phyloP scores from a whole-genome alignment of 1,140 invertebrate species.

The Muscidifurax raptorellus region DNA sequence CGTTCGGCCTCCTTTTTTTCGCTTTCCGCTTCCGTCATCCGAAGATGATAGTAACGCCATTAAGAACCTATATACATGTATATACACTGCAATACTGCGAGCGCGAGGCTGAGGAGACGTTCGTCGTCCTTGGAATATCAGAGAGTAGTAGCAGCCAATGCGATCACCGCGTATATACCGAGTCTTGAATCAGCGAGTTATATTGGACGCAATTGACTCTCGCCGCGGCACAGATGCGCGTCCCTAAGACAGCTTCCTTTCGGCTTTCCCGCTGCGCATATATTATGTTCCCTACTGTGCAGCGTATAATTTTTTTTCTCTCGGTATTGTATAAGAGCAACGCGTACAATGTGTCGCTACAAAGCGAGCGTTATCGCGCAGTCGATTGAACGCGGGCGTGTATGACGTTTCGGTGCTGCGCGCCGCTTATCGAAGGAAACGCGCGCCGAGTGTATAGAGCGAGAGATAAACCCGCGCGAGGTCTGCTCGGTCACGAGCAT shows the following conservation, averaged over 20 bases:
- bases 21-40: slow-evolving; percentile 45
- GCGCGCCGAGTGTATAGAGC: not conserved
- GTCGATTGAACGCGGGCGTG: not conserved
- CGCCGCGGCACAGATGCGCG: not conserved
- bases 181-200: not conserved
- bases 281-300: no score
- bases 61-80: not conserved
- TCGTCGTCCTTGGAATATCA: not conserved
- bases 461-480: not conserved
- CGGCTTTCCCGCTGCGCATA: not conserved
- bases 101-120: not conserved
- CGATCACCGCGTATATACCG: not conserved
- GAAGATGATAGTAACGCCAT: slow-evolving; percentile 25
- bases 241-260: not conserved
- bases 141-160: not conserved
- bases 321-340: not conserved
- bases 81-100: not conserved
- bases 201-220: not conserved
- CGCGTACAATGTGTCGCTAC: not conserved
- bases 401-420: not conserved
- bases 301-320: not conserved
- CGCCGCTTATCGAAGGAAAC: slow-evolving; percentile 24
- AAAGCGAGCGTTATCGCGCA: not conserved
- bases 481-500: not conserved
- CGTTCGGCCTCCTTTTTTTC: slow-evolving; percentile 34